Conservation (phyloP, 2,888 invertebrate genomes). For the Odontothrips loti region DNA sequence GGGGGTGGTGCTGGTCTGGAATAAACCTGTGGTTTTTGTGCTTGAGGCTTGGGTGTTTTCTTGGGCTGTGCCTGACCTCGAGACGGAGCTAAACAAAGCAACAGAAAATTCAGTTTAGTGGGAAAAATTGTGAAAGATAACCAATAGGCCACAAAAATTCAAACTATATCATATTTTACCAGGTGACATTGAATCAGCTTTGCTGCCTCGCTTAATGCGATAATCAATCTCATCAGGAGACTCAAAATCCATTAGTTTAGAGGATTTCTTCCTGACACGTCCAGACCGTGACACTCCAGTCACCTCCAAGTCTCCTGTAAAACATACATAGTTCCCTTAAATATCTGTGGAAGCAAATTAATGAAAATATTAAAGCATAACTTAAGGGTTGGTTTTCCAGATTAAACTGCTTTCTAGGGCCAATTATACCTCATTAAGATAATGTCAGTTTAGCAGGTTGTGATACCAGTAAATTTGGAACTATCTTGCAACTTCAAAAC, state of each 20-base stretch:
- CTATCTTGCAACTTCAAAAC: too few relatives aligned
- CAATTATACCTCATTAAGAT: too few relatives aligned
- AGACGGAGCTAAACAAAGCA: background rate
- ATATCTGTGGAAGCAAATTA: background rate
- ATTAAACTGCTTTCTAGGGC: too few relatives aligned
- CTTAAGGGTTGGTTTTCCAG: too few relatives aligned
- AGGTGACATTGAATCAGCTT: conserved; percentile 11
- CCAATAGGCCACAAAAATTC: background rate
- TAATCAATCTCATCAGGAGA: conserved; percentile 79
- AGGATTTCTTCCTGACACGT: conserved; percentile 88
- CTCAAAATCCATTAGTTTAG: conserved; percentile 89
- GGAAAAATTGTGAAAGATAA: background rate
- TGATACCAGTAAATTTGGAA: too few relatives aligned
- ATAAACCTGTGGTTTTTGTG: background rate
- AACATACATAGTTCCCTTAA: background rate
- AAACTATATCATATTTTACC: background rate
- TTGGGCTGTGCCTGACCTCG: background rate
- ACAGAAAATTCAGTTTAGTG: background rate
- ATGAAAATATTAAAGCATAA: background rate
- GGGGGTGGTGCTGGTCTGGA: background rate
- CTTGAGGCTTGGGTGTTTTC: background rate
- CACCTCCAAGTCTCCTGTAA: conserved; percentile 62
- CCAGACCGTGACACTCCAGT: conserved; percentile 86
- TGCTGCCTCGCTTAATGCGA: conserved; percentile 38
- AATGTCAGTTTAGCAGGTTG: too few relatives aligned